Base-by-base conservation (phyloP, 64 coral and sea anemone species). In the Montipora foliosa region DNA sequence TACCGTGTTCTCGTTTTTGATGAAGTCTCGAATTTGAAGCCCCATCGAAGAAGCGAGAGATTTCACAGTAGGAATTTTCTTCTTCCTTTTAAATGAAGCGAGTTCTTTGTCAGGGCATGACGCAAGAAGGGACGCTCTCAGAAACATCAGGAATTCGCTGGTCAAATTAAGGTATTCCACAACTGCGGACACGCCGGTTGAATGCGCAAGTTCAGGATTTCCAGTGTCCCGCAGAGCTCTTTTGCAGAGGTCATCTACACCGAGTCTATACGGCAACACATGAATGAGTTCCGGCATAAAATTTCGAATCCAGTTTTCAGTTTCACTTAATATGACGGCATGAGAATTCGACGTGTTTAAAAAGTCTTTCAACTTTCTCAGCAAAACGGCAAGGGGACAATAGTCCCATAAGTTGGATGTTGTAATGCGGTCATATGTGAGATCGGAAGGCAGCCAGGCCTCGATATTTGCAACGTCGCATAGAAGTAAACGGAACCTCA, bases 341-440 rank as follows among this genome's bases (percentile, higher is more conserved):
- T 75, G 76, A 8, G 13, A 24, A 59, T 93, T 93, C 11, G 25
- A 19, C 25, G 13, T 19, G 66, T 93, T 93, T 3, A 93, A 21
- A 21, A 87, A 22, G 9, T 19, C 57, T 50, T 93, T 87, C n/a
- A 53, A 25, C 44, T 49, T 51, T 5, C 17, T 67, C 5, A 93
- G 9, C 47, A 87, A 16, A 15, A 0, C 52, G 14, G 74, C n/a
- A 2, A 93, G 59, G 0, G 57, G 74, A 67, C 46, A 79, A 16
- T 67, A 93, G 49, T 93, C 91, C 91, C 91, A 87, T 25, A 87
- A 68, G 53, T 87, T 93, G 5, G 91, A 93, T 47, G 50, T 93
- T 2, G 16, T 68, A 13, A 93, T 87, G 16, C 82, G 52, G 61
- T 93, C 82, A 67, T 76, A 93, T 53, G 8, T 87, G 16, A 87